Percentiles rank a stretch among this genome's conserved stretches.
These are phyloP conservation scores for Sylvia atricapilla DNA, from an alignment of 2,113 vertebrate genomes.

Conservation along the genomic window DNA sequence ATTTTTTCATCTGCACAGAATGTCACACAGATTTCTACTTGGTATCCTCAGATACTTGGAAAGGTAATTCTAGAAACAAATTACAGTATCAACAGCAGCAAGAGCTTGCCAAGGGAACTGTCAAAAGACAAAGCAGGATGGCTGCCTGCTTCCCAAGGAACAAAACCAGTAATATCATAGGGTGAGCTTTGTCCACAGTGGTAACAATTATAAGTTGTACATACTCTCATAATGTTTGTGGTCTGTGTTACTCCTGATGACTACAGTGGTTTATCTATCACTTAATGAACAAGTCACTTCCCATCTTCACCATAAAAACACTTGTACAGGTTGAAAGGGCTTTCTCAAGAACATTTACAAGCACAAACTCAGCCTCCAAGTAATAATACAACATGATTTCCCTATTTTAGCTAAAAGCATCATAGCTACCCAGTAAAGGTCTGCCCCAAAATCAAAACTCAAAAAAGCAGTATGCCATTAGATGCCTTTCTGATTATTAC, in stretches of 20 bases:
- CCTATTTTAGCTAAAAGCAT: not conserved
- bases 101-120: fast-evolving
- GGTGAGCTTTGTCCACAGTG: not conserved
- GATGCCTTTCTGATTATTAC: not conserved
- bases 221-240: not conserved
- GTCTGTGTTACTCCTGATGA: not conserved
- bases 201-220: not conserved
- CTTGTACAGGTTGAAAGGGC: not conserved
- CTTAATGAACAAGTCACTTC: not conserved
- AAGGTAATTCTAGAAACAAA: not conserved
- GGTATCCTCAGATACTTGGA: not conserved
- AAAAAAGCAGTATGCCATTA: not conserved
- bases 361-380: not conserved
- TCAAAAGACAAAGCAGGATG: not conserved
- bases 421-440: not conserved
- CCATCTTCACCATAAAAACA: not conserved
- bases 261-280: not conserved
- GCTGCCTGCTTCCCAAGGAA: not conserved
- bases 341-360: not conserved
- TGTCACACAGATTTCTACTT: not conserved
- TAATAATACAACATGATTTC: not conserved
- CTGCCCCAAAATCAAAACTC: not conserved
- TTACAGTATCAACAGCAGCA: not conserved
- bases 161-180: not conserved
- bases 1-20: not conserved